phyloP scores from a whole-genome alignment of 2,113 vertebrate species.

The Lethenteron reissneri region DNA sequence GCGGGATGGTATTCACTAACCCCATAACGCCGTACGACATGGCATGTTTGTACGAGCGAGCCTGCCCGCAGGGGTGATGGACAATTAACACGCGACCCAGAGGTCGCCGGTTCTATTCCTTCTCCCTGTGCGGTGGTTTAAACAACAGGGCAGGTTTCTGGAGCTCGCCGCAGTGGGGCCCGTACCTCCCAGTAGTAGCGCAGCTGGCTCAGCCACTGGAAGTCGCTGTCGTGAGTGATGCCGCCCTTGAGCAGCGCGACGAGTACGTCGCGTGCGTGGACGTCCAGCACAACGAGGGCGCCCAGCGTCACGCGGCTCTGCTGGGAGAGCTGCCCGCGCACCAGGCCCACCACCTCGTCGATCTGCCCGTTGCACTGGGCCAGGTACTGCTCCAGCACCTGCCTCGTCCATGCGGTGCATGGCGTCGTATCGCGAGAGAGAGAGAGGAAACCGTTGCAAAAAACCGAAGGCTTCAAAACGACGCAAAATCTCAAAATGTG shows the following conservation, averaged over 20 bases:
- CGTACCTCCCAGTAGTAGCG: conserved; percentile 60
- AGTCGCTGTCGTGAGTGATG: conserved; percentile 46
- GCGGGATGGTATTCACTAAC: no score
- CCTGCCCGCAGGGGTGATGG: no score
- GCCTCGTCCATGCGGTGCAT: not conserved
- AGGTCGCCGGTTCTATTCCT: no score
- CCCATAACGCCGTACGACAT: no score
- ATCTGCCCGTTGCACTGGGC: conserved; percentile 43
- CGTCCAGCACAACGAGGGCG: conserved; percentile 51
- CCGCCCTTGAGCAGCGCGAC: conserved; percentile 34
- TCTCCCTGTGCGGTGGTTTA: no score
- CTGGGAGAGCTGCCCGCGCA: conserved; percentile 50
- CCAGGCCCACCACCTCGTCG: conserved; percentile 50
- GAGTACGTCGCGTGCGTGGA: conserved; percentile 54
- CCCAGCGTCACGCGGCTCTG: conserved; percentile 52
- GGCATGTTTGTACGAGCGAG: no score
- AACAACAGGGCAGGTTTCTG: no score
- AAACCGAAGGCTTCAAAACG: not conserved
- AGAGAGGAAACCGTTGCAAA: conserved; percentile 6
- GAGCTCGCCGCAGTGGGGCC: conserved; percentile 2
- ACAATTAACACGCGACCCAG: no score
- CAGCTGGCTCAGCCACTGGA: conserved; percentile 66
- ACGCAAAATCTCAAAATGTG: not conserved
- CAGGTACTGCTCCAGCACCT: conserved; percentile 43
- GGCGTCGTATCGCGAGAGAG: no score